Percentiles rank a stretch among this genome's conserved stretches.
These are phyloP conservation scores for Carcharodon carcharias DNA, from an alignment of 2,797 vertebrate genomes.

Conservation along the genomic window DNA sequence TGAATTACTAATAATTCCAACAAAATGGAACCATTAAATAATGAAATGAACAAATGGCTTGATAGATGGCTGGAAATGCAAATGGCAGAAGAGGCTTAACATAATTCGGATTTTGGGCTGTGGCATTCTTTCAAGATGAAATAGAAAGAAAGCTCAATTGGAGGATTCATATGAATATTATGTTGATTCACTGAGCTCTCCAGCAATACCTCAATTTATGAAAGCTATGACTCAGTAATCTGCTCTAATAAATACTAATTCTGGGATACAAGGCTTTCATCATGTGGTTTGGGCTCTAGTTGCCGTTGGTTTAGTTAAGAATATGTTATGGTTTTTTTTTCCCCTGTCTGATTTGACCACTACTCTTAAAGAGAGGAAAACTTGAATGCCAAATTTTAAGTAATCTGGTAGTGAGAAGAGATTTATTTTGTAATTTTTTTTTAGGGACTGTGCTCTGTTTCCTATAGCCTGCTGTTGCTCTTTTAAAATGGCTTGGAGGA, in stretches of 20 bases:
- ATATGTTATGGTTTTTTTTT: neutral
- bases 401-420: neutral
- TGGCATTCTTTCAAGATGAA: neutral
- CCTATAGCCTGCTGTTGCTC: neutral
- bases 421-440: slow-evolving; percentile 13
- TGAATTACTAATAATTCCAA: neutral
- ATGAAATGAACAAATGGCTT: neutral
- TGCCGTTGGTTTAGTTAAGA: slow-evolving; percentile 13
- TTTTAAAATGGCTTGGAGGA: neutral
- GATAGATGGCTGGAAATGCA: neutral
- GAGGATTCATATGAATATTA: neutral
- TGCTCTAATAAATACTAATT: slow-evolving; percentile 16
- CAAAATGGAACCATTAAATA: neutral
- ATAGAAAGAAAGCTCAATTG: neutral
- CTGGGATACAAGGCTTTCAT: slow-evolving; percentile 14
- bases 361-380: neutral
- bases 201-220: slow-evolving; percentile 18
- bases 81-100: neutral
- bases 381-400: neutral
- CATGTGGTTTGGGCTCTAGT: neutral
- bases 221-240: slow-evolving; percentile 11
- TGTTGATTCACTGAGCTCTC: neutral
- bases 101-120: neutral
- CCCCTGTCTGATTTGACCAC: neutral
- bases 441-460: neutral